A percentile compares a stretch with the other conserved stretches of the same genome.
Evolutionary conservation across 2,113 vertebrate genomes (phyloP).

Genomic region (Agapornis roseicollis): DNA sequence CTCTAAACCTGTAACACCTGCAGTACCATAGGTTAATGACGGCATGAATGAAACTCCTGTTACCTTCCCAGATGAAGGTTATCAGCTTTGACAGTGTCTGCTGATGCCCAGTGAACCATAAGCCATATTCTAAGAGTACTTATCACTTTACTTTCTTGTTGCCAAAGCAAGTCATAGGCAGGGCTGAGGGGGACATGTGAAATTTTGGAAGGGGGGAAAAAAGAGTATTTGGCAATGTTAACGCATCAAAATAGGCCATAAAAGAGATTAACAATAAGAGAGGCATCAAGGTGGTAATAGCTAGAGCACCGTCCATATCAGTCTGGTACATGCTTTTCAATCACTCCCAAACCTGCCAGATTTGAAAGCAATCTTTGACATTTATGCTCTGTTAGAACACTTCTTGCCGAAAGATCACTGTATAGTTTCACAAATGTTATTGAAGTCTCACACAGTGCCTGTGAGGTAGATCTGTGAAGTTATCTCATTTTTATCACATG

Average conservation of each 20-base stretch:
- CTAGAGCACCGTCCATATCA: background rate
- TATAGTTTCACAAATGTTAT: background rate
- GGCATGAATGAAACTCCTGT: background rate
- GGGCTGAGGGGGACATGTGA: background rate
- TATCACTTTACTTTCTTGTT: background rate
- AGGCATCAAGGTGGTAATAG: background rate
- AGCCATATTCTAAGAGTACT: background rate
- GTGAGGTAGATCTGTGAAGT: background rate
- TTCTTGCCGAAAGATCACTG: background rate
- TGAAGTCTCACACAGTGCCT: background rate
- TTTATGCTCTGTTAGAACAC: background rate
- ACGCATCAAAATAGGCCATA: conserved; percentile 24
- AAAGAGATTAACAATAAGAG: conserved; percentile 12
- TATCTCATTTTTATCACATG: background rate
- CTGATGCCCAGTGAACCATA: conserved; percentile 10
- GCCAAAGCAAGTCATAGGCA: background rate
- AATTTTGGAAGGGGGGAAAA: background rate
- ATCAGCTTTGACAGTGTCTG: conserved; percentile 15
- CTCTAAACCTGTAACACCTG: background rate
- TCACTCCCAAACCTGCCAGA: background rate
- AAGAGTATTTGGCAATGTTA: background rate
- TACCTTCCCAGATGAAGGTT: background rate
- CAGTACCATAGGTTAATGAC: background rate
- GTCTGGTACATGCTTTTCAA: background rate
- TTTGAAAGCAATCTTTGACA: background rate